A percentile compares a stretch with the other conserved stretches of the same genome.
Conservation (phyloP, 1,140 invertebrate species). For the Euschistus heros region DNA sequence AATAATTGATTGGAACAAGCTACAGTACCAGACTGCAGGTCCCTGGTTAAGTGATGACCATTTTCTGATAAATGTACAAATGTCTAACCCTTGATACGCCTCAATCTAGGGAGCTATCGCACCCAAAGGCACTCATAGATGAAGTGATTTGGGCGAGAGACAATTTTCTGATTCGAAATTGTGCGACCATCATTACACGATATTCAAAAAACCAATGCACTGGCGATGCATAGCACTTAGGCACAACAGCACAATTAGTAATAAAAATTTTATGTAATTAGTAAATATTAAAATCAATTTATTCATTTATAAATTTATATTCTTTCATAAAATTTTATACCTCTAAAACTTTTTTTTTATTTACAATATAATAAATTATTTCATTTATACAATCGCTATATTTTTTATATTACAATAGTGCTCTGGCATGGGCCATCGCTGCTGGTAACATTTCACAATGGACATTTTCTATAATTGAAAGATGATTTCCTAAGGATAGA, state of each 20-base stretch:
- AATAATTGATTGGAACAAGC: not conserved
- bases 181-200: too few relatives aligned
- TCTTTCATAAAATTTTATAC: constrained; percentile 1
- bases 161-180: too few relatives aligned
- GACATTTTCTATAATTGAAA: constrained; percentile 1
- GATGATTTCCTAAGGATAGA: constrained; percentile 3
- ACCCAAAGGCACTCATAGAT: too few relatives aligned
- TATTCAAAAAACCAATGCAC: constrained; percentile 2
- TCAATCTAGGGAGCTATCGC: too few relatives aligned
- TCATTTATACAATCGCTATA: not conserved
- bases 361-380: constrained; percentile 2
- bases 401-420: constrained; percentile 7
- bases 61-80: too few relatives aligned
- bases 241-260: constrained; percentile 9
- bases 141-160: too few relatives aligned
- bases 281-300: constrained; percentile 6
- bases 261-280: constrained; percentile 5
- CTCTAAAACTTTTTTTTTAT: constrained; percentile 5
- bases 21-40: not conserved
- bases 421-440: not conserved
- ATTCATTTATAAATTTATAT: constrained; percentile 9
- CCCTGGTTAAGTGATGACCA: not conserved
- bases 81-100: too few relatives aligned
- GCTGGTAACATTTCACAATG: constrained; percentile 5
- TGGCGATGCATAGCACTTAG: constrained; percentile 1